Base-by-base conservation (phyloP, 2,888 invertebrate genomes). In the Sturmia bella region DNA sequence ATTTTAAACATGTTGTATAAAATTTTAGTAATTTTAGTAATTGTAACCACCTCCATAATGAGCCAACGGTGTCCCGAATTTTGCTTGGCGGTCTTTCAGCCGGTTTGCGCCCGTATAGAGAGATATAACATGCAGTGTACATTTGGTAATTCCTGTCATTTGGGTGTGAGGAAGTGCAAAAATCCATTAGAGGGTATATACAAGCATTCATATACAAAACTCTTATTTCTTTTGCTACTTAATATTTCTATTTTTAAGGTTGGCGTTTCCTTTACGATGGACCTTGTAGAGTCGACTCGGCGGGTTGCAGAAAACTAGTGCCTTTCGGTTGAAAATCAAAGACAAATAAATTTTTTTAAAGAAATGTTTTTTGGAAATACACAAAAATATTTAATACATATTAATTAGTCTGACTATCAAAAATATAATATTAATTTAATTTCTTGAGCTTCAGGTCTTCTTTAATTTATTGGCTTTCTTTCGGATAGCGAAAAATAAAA, bases 261-360 rank as follows among this genome's bases (percentile, higher is more conserved):
- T 74, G 73, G 73, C 45, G 2, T 45, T 12, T 15, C 15, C 6
- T 64, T 1, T 50, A 69, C 50, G 43, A 68, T 13, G 79, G 73
- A 0, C 11, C 37, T 27, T 74, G 73, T 56, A 21, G 37, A 12
- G 15, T 3, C 0, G 12, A 63, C 37, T 32, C 32, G 32, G 54
- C 54, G 1, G 37, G 15, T 17, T 24, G 37, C 59, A 39, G n/a
- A 24, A 24, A 59, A 12, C 13, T 21, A 17, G 0, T 27, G 13
- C 7, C 32, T 3, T 32, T 54, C 5, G 15, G 32, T 9, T 24
- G 3, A 52, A 24, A 27, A 52, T 13, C 1, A 1, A 21, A 9
- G 21, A 27, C 27, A 27, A 27, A 27, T 27, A 27, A 27, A 50
- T 21, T 52, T 50, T 21, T 2, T 21, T 12, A 21, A n/a, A n/a